Conservation (phyloP, 1,140 invertebrate species). For the Augochlora pura region DNA sequence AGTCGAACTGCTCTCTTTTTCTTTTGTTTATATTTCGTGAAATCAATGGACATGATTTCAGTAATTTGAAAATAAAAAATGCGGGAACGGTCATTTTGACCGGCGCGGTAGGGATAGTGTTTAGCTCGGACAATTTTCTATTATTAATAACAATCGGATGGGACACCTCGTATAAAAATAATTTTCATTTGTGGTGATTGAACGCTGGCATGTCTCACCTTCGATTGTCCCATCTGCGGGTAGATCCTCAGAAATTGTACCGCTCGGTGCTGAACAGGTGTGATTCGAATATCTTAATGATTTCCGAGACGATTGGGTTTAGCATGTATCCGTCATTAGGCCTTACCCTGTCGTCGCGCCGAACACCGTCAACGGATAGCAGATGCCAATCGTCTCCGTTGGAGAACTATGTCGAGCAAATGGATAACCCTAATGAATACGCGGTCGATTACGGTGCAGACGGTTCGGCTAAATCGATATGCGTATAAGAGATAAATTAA, state of each 20-base stretch:
- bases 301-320: background rate
- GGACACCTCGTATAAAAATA: no score
- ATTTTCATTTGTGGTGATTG: no score
- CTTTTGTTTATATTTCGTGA: no score
- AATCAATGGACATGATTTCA: no score
- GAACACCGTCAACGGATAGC: background rate
- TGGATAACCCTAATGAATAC: background rate
- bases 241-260: background rate
- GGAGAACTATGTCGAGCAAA: slow-evolving; percentile 3
- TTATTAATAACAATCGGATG: no score
- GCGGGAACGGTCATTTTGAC: no score
- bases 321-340: slow-evolving; percentile 10
- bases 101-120: no score
- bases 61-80: no score
- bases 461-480: background rate
- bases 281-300: background rate
- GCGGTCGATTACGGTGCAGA: background rate
- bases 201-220: no score
- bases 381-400: background rate
- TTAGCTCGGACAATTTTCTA: no score
- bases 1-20: no score
- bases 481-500: background rate
- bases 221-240: no score
- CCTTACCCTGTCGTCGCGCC: background rate
- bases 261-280: background rate